These are phyloP conservation scores for Oreotragus oreotragus DNA, from an alignment of 2,113 vertebrate genomes.

Conservation along the genomic window DNA sequence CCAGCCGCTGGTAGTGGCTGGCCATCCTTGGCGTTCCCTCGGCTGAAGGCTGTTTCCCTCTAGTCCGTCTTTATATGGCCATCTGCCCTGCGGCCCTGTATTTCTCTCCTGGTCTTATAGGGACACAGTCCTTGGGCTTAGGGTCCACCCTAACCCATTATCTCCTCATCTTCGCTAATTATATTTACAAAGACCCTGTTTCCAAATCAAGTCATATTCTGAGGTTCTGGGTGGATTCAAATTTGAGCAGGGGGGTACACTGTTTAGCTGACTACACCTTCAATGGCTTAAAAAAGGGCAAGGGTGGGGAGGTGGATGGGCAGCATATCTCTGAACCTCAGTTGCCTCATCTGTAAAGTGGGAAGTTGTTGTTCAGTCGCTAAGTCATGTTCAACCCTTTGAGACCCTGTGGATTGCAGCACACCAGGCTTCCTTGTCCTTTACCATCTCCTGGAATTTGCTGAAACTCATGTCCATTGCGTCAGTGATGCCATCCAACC, in stretches of 20 bases:
- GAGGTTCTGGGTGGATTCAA: background rate
- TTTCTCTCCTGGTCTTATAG: background rate
- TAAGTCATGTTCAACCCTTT: background rate
- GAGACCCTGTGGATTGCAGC: background rate
- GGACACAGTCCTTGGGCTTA: background rate
- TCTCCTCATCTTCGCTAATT: background rate
- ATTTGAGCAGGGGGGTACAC: background rate
- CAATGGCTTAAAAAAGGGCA: background rate
- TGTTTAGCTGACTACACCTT: background rate
- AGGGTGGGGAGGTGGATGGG: background rate
- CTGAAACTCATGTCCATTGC: background rate
- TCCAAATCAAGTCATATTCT: background rate
- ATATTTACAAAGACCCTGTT: background rate
- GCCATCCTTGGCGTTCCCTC: background rate
- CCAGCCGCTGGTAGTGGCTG: fast-evolving
- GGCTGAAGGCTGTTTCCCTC: background rate
- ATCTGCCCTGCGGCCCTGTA: background rate
- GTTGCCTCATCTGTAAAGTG: background rate
- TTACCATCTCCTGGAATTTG: background rate
- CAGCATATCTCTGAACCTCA: background rate
- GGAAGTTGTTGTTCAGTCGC: background rate
- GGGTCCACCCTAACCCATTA: background rate
- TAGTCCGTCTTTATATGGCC: fast-evolving
- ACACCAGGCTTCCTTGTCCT: background rate
- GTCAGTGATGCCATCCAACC: background rate